phyloP scores from a whole-genome alignment of 2,797 vertebrate genomes.

The Coccyzus lansbergi region DNA sequence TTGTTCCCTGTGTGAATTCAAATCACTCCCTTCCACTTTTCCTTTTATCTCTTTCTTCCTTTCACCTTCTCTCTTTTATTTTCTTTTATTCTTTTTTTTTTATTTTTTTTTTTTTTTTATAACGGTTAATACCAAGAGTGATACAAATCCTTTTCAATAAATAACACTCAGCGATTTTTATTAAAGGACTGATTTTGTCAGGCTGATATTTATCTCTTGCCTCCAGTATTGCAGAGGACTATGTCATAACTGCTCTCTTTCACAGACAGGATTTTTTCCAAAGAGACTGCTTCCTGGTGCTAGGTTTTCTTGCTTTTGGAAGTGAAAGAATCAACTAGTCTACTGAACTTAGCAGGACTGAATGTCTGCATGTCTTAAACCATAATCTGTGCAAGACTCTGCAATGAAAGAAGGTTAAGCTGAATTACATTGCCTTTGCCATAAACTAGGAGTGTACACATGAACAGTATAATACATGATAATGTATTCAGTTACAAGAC shows the following conservation, averaged over 20 bases:
- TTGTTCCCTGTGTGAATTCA: neutral
- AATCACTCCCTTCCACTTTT: neutral
- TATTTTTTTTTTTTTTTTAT: neutral
- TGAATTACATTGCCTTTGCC: neutral
- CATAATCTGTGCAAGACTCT: neutral
- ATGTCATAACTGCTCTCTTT: neutral
- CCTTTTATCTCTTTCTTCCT: neutral
- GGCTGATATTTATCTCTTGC: neutral
- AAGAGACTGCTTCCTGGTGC: neutral
- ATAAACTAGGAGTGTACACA: neutral
- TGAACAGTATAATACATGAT: neutral
- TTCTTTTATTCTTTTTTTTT: neutral
- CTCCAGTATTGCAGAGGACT: neutral
- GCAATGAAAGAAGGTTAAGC: neutral
- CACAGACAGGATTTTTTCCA: neutral
- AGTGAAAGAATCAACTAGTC: neutral
- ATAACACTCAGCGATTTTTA: slow-evolving; percentile 16
- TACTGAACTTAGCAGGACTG: neutral
- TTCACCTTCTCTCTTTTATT: neutral
- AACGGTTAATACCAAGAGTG: neutral
- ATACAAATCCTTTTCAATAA: slow-evolving; percentile 2
- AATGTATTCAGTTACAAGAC: neutral
- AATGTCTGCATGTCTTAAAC: neutral
- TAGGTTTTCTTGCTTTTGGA: neutral
- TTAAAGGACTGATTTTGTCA: neutral